A percentile compares a stretch with the other conserved stretches of the same genome.
These are phyloP conservation scores for Chlorospingus semifuscus DNA, from an alignment of 2,797 vertebrate genomes.

Conservation along the genomic window DNA sequence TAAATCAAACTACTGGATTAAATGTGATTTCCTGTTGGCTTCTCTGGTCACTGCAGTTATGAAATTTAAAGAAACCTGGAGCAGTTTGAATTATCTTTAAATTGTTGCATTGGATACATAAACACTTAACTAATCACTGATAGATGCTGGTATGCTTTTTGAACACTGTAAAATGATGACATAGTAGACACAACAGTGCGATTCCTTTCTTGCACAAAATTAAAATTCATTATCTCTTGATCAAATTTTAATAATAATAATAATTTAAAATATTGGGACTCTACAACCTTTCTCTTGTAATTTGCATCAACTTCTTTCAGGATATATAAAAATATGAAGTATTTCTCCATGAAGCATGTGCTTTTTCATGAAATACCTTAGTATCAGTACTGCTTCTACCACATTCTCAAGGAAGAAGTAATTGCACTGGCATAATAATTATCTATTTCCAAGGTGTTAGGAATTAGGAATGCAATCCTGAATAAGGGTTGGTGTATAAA, in stretches of 20 bases:
- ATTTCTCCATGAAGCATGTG: neutral
- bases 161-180: neutral
- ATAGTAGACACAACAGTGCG: neutral
- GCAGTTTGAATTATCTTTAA: neutral
- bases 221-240: neutral
- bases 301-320: neutral
- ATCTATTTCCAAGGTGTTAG: neutral
- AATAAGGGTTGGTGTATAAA: constrained; percentile 45
- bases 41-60: neutral
- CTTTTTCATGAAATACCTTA: constrained; percentile 16
- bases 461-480: constrained; percentile 44
- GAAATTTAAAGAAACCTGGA: neutral
- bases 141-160: neutral
- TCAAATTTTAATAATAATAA: neutral
- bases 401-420: constrained; percentile 29
- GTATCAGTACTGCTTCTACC: constrained; percentile 32
- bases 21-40: neutral
- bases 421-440: constrained; percentile 39
- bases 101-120: neutral
- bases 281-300: neutral
- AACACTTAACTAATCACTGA: neutral
- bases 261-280: too few species aligned
- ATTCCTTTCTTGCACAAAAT: neutral
- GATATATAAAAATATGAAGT: neutral
- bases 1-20: neutral